Percentiles rank a stretch among this genome's conserved stretches.
Conservation (phyloP, 2,888 invertebrate species). For the Tiliacea aurago region DNA sequence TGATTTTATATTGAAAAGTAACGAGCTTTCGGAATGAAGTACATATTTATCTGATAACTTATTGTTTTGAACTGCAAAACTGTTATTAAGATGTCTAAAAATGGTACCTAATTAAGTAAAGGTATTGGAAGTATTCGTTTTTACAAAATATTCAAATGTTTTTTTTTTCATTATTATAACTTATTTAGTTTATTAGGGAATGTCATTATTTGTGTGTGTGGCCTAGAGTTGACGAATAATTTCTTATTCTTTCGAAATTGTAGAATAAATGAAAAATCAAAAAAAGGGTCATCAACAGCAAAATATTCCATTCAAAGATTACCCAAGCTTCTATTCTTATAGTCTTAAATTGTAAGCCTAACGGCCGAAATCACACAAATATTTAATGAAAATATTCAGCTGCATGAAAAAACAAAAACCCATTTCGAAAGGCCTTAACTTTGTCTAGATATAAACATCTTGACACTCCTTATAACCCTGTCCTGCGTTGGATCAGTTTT, state of each 20-base stretch:
- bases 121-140: not conserved
- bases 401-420: not conserved
- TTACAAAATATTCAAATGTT: not conserved
- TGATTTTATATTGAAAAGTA: slow-evolving; percentile 23
- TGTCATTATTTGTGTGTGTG: not conserved
- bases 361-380: not conserved
- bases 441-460: not conserved
- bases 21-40: slow-evolving; percentile 1
- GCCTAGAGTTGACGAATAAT: not conserved
- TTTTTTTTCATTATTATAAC: not conserved
- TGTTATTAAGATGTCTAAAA: not conserved
- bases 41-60: not conserved
- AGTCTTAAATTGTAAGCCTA: not conserved
- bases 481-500: slow-evolving; percentile 10
- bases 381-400: not conserved
- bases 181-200: not conserved
- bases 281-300: not conserved
- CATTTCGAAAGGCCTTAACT: not conserved
- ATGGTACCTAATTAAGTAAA: no score
- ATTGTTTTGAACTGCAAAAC: not conserved
- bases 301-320: not conserved
- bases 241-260: not conserved
- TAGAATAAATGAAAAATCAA: not conserved
- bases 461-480: not conserved
- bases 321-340: not conserved